Percentiles rank a stretch among this genome's conserved stretches.
Evolutionary conservation across 2,888 invertebrate species (phyloP).

Genomic region (Bibio marci): DNA sequence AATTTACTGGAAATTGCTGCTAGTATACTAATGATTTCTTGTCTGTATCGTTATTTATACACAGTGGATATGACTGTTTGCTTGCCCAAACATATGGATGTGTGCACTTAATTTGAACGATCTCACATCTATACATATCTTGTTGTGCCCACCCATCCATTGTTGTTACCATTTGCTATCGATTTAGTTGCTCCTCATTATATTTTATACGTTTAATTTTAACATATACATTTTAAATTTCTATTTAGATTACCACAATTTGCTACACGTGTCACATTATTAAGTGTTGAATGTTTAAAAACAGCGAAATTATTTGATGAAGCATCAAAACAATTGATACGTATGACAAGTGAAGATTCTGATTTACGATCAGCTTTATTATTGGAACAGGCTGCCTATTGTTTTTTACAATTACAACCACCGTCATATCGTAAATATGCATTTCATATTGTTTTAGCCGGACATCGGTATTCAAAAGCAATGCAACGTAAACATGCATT

Average conservation of each 20-base stretch:
- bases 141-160: too few relatives aligned
- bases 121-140: too few relatives aligned
- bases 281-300: conserved; percentile 77
- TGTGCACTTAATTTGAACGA: too few relatives aligned
- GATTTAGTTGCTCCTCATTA: background rate
- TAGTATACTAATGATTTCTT: too few relatives aligned
- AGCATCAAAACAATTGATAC: conserved; percentile 86
- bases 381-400: conserved; percentile 88
- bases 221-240: conserved; percentile 1
- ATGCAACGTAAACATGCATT: conserved; percentile 84
- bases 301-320: conserved; percentile 65
- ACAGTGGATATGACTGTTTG: too few relatives aligned
- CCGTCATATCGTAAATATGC: conserved; percentile 82
- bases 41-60: too few relatives aligned
- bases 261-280: conserved; percentile 77
- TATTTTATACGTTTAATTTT: background rate
- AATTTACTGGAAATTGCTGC: background rate
- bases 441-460: conserved; percentile 91
- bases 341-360: conserved; percentile 95
- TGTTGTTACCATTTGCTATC: too few relatives aligned
- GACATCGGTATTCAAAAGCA: conserved; percentile 86
- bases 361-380: conserved; percentile 86
- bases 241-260: conserved; percentile 65
- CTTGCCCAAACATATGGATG: too few relatives aligned
- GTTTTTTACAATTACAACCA: conserved; percentile 50